Conservation (phyloP, 2,113 vertebrate species). For the Marmota flaviventris region DNA sequence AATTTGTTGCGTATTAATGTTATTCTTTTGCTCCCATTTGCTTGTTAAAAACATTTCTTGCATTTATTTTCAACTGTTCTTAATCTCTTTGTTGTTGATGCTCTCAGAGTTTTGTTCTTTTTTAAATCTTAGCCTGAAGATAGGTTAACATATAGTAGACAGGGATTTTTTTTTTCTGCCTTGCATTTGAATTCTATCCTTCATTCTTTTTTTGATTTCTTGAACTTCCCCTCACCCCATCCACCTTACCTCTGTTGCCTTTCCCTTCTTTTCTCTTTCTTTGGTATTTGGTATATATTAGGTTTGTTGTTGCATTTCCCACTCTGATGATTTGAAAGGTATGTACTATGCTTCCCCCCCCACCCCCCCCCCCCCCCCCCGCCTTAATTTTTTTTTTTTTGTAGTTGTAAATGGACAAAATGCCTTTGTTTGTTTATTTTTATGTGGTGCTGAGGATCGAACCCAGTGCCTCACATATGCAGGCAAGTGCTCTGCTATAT, state of each 20-base stretch:
- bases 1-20: neutral
- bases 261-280: neutral
- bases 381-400: too few relatives aligned
- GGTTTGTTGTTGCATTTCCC: neutral
- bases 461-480: too few relatives aligned
- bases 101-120: neutral
- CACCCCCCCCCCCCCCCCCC: too few relatives aligned
- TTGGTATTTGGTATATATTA: neutral
- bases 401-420: too few relatives aligned
- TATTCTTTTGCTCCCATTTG: neutral
- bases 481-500: too few relatives aligned
- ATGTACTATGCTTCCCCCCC: neutral
- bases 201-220: neutral
- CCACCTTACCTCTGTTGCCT: neutral
- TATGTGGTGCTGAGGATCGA: too few relatives aligned
- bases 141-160: neutral
- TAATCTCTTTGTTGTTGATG: neutral
- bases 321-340: neutral
- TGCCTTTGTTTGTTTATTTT: too few relatives aligned
- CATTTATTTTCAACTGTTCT: slow-evolving; percentile 30
- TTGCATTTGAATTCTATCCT: neutral
- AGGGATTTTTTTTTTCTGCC: neutral
- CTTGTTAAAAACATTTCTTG: neutral
- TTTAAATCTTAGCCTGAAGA: neutral
- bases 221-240: neutral